Percentiles rank a stretch among this genome's conserved stretches.
phyloP scores from a whole-genome alignment of 1,140 invertebrate genomes.

The Antheraea mylitta region DNA sequence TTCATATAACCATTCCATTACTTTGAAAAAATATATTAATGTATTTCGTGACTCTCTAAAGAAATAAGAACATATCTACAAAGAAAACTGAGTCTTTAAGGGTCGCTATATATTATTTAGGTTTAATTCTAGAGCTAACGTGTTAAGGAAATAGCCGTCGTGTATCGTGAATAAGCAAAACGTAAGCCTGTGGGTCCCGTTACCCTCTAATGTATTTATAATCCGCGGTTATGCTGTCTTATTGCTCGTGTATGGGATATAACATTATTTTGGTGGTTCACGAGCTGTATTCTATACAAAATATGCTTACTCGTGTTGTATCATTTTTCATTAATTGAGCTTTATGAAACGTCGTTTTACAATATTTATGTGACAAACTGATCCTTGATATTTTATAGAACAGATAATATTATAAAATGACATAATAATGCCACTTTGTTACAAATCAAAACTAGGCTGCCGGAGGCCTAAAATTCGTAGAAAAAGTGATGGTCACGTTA shows the following conservation, averaged over 20 bases:
- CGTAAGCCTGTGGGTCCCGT: conserved; percentile 38
- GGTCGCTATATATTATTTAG: conserved; percentile 60
- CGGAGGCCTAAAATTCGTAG: too few relatives aligned
- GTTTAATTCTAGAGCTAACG: conserved; percentile 67
- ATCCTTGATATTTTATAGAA: too few relatives aligned
- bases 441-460: too few relatives aligned
- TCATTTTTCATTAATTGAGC: not conserved
- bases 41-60: not conserved
- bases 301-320: not conserved
- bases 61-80: conserved; percentile 3
- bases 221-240: conserved; percentile 34
- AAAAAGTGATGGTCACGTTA: too few relatives aligned
- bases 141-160: conserved; percentile 45
- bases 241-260: conserved; percentile 28
- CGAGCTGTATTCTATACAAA: not conserved
- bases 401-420: too few relatives aligned
- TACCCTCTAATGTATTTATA: conserved; percentile 64
- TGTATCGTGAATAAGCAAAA: conserved; percentile 65
- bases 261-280: not conserved
- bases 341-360: not conserved
- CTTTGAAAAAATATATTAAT: conserved; percentile 1
- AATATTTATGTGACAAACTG: not conserved
- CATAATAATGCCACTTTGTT: too few relatives aligned
- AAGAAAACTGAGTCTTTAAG: conserved; percentile 26
- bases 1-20: not conserved